Evolutionary conservation across 1,140 invertebrate genomes (phyloP).

Genomic region (Temnothorax longispinosus): DNA sequence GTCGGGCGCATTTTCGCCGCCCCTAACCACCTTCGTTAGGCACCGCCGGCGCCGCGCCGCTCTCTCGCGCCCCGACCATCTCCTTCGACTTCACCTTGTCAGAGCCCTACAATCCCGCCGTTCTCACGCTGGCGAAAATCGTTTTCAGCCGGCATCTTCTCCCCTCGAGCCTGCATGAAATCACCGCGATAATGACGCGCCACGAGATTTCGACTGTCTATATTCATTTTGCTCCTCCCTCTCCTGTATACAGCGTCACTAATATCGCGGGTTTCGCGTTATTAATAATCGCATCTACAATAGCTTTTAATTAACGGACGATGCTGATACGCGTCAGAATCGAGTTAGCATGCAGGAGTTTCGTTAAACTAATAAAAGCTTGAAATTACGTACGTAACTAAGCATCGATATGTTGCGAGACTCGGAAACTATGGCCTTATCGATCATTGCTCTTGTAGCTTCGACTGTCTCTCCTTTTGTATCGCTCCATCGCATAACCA

Average conservation of each 20-base stretch:
- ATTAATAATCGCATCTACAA: slow-evolving; percentile 21
- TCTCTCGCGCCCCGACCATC: slow-evolving; percentile 11
- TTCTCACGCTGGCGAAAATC: slow-evolving; percentile 62
- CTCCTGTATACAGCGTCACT: neutral
- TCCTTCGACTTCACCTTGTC: slow-evolving; percentile 38
- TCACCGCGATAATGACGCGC: too few species aligned
- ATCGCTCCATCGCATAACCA: slow-evolving; percentile 94
- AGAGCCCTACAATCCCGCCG: slow-evolving; percentile 26
- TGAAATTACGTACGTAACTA: slow-evolving; percentile 94
- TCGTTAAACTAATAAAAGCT: neutral
- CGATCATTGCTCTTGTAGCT: slow-evolving; percentile 94
- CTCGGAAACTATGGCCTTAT: slow-evolving; percentile 97
- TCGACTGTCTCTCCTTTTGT: slow-evolving; percentile 94
- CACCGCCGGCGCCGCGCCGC: neutral
- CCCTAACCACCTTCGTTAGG: slow-evolving; percentile 63
- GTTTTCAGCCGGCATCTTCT: slow-evolving; percentile 6
- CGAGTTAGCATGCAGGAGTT: neutral
- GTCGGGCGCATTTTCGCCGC: slow-evolving; percentile 63
- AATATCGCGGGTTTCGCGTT: neutral
- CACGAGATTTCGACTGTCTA: too few species aligned
- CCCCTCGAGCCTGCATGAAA: too few species aligned
- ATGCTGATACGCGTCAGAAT: neutral
- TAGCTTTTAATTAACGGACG: neutral
- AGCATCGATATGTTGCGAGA: slow-evolving; percentile 98
- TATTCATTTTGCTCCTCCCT: too few species aligned